Percentiles rank a stretch among this genome's conserved stretches.
phyloP scores from a whole-genome alignment of 2,888 invertebrate genomes.

The Torymus auratus region DNA sequence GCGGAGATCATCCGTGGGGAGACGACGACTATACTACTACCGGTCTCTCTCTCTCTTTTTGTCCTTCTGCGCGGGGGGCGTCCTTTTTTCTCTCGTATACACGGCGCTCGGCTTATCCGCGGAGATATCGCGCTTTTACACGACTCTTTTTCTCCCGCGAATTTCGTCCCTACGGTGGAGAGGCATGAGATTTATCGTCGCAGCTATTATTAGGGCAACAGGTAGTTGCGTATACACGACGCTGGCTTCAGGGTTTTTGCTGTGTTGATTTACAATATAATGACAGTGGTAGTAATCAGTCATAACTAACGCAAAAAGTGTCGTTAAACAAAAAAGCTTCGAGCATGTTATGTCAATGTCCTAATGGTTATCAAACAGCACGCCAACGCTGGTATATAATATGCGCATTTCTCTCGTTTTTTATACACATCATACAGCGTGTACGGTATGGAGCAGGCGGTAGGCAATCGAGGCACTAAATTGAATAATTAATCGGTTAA shows the following conservation, averaged over 20 bases:
- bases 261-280: no score
- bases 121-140: conserved; percentile 29
- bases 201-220: conserved; percentile 45
- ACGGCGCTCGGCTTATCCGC: conserved; percentile 23
- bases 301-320: no score
- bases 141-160: neutral
- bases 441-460: neutral
- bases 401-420: no score
- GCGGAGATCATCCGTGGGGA: conserved; percentile 2
- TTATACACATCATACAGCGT: no score
- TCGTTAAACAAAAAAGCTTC: no score
- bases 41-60: conserved; percentile 5
- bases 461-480: conserved; percentile 1
- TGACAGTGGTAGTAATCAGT: no score
- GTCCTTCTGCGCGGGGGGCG: neutral
- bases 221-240: neutral
- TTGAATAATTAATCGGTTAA: conserved; percentile 17
- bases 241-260: no score
- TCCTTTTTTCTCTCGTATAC: neutral
- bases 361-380: no score
- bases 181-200: conserved; percentile 31
- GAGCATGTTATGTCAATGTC: no score
- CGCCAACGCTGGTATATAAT: no score
- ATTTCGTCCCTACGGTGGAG: neutral
- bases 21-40: conserved; percentile 13